Evolutionary conservation across 2,113 vertebrate genomes (phyloP).

Genomic region (Nannobrachium achirus): DNA sequence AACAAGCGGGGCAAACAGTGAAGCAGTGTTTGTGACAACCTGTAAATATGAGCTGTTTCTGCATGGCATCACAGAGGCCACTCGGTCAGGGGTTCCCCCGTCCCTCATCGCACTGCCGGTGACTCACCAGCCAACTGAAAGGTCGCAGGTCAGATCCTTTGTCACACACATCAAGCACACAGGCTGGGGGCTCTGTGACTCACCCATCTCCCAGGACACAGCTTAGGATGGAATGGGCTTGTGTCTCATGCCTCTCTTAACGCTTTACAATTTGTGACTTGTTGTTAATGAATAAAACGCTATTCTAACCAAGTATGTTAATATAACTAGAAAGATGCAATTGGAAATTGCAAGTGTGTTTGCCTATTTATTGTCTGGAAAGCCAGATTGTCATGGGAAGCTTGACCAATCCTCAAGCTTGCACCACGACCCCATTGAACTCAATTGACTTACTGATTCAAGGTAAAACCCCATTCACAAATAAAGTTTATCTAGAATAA

Average conservation of each 20-base stretch:
- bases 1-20: constrained; percentile 29
- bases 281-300: too few species aligned
- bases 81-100: constrained; percentile 55
- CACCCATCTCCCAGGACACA: constrained; percentile 52
- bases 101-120: constrained; percentile 39
- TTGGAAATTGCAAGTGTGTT: too few species aligned
- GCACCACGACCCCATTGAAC: too few species aligned
- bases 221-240: constrained; percentile 15
- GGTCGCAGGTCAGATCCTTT: constrained; percentile 72
- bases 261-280: too few species aligned
- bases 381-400: too few species aligned
- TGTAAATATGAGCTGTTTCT: constrained; percentile 65
- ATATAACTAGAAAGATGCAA: too few species aligned
- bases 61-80: constrained; percentile 16
- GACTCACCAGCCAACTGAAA: constrained; percentile 70
- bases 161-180: constrained; percentile 71
- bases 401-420: too few species aligned
- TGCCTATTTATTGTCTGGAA: too few species aligned
- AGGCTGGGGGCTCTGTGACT: constrained; percentile 57
- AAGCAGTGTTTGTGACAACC: constrained; percentile 51
- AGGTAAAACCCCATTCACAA: too few species aligned
- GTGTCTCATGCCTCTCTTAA: neutral
- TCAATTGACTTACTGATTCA: too few species aligned
- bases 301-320: too few species aligned
- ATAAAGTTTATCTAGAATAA: too few species aligned